Evolutionary conservation across 2,888 invertebrate genomes (phyloP).

Genomic region (Elegia similella): DNA sequence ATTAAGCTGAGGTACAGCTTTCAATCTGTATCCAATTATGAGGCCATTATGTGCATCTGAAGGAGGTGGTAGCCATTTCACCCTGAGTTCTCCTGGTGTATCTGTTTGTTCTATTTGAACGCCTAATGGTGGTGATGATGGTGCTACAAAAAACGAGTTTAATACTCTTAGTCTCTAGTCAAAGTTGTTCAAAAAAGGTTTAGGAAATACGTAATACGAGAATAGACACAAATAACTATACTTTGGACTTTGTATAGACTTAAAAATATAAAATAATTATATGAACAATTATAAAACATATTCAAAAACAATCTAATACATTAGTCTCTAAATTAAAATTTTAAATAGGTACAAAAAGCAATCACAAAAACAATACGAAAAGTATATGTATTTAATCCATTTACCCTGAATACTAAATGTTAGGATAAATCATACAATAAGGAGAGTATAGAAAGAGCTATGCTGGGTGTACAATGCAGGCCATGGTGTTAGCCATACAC

Average conservation of each 20-base stretch:
- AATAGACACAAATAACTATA: too few relatives aligned
- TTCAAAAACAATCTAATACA: too few relatives aligned
- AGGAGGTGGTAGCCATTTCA: slow-evolving; percentile 72
- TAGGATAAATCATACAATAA: not conserved
- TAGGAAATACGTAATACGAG: too few relatives aligned
- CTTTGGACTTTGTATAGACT: too few relatives aligned
- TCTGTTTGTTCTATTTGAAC: slow-evolving; percentile 72
- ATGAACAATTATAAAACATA: too few relatives aligned
- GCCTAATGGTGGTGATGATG: slow-evolving; percentile 69
- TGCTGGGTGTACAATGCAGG: too few relatives aligned
- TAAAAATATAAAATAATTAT: too few relatives aligned
- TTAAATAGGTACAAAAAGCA: too few relatives aligned
- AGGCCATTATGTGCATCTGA: slow-evolving; percentile 71
- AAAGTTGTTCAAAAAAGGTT: too few relatives aligned
- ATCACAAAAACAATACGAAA: slow-evolving; percentile 27
- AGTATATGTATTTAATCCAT: slow-evolving; percentile 1
- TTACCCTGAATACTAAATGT: not conserved
- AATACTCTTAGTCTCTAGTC: too few relatives aligned
- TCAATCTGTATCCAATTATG: slow-evolving; percentile 65
- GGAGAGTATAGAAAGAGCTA: not conserved
- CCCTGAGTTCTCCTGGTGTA: slow-evolving; percentile 66
- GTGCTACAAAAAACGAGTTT: slow-evolving; percentile 42
- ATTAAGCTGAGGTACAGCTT: slow-evolving; percentile 64
- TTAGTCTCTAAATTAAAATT: too few relatives aligned
- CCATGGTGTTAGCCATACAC: too few relatives aligned